A percentile compares a stretch with the other conserved stretches of the same genome.
Evolutionary conservation across 2,113 vertebrate genomes (phyloP).

Genomic region (Melanerpes formicivorus): DNA sequence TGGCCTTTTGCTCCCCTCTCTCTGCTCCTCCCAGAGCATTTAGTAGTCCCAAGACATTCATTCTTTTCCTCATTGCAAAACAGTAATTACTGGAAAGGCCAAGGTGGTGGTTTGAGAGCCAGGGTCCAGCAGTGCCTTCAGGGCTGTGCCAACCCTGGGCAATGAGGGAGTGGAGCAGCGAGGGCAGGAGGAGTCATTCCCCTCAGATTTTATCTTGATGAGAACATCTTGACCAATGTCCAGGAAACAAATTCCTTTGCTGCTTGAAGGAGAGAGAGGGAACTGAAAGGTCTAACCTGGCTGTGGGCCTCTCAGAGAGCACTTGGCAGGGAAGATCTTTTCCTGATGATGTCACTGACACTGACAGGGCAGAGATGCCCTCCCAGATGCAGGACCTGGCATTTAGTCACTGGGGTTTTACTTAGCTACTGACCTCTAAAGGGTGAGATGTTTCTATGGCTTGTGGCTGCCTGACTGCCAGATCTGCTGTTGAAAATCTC

Average conservation of each 20-base stretch:
- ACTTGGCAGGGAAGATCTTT: not conserved
- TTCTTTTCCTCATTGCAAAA: conserved; percentile 54
- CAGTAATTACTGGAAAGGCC: conserved; percentile 26
- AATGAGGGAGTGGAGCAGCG: not conserved
- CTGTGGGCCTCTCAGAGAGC: not conserved
- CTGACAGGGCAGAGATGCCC: not conserved
- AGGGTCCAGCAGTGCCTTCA: not conserved
- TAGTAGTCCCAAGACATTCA: not conserved
- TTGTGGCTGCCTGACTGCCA: not conserved
- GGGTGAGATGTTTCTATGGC: not conserved
- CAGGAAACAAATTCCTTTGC: conserved; percentile 3
- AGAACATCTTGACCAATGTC: not conserved
- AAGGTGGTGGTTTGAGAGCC: not conserved
- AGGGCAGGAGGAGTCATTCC: not conserved
- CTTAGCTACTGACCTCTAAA: not conserved
- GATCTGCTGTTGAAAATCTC: not conserved
- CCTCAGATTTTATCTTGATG: not conserved
- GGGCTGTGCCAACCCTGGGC: not conserved
- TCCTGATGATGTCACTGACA: fast-evolving
- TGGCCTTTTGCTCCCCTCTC: not conserved
- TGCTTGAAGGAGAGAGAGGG: not conserved
- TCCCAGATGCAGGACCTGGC: not conserved
- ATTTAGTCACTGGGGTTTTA: not conserved
- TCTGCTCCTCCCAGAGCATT: not conserved
- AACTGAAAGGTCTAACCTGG: not conserved